Conservation (phyloP, 2,113 vertebrate genomes). For the Hemichromis elongatus region DNA sequence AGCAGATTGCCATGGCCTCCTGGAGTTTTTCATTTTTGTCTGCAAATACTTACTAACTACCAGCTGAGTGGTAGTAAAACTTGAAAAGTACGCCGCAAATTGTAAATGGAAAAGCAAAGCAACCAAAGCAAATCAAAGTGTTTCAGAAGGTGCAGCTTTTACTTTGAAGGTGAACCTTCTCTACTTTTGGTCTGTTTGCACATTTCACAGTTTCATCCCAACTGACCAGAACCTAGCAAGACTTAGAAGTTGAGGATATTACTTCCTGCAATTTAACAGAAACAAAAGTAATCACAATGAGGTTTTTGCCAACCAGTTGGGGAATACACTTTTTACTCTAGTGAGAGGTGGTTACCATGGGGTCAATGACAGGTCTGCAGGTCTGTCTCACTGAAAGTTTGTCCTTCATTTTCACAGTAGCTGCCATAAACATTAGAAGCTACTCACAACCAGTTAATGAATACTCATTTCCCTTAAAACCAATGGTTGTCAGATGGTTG, state of each 20-base stretch:
- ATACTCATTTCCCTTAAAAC: neutral
- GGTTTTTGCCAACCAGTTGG: too few relatives aligned
- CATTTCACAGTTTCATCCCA: too few relatives aligned
- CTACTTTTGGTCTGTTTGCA: too few relatives aligned
- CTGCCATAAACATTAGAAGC: neutral
- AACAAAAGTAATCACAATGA: too few relatives aligned
- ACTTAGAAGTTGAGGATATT: too few relatives aligned
- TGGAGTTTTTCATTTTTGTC: neutral
- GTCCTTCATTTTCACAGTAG: neutral
- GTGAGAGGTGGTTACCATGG: neutral
- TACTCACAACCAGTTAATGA: neutral
- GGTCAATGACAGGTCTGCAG: neutral
- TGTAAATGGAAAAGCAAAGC: neutral
- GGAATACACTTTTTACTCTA: neutral
- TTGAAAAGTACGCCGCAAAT: neutral
- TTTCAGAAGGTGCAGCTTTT: neutral
- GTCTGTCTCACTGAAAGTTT: neutral
- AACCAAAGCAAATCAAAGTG: too few relatives aligned
- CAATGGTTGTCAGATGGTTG: neutral
- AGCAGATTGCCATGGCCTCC: neutral
- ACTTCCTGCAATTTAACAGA: too few relatives aligned
- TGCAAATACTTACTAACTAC: neutral
- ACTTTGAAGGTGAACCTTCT: neutral
- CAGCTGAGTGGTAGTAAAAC: neutral
- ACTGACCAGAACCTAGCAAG: too few relatives aligned